Evolutionary conservation across 2,113 vertebrate species (phyloP), one percentile per base, ranked within the genome.

Genomic region (Cyphomyrus discorhynchus): DNA sequence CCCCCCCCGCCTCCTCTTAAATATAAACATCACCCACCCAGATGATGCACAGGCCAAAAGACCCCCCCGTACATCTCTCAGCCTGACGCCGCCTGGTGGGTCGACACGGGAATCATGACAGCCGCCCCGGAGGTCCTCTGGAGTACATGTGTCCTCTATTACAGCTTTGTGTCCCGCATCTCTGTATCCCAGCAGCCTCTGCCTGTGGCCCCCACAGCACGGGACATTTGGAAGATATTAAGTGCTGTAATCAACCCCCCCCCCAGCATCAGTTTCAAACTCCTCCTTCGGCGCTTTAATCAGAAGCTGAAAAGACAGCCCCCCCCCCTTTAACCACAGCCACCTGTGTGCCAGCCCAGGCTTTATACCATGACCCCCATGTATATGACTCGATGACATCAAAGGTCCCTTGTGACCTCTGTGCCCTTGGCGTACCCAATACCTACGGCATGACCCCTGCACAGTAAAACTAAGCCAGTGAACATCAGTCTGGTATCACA

Each of bases 181-280:
- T 83, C 70, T 31, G 86, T 86, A 27, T 88, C 87, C 85, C 90
- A 88, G 50, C 31, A 9, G 80, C 46, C 89, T 85, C 53, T 6
- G 56, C 21, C 56, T 58, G 85, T 77, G 70, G 70, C 70, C 66
- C 27, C 66, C 66, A 31, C 3, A 31, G 82, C 15, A 27, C 27
- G 4, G 31, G 17, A 11, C 91, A 91, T 91, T 91, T 91, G 91
- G 90, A 91, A 91, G 84, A 56, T 87, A 91, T 92, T 90, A 90
- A 82, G 89, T 27, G 80, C 50, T 82, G 52, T 83, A 66, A 88
- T 88, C 49, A 46, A 56, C 52, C 52, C 56, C 17, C 50, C 53
- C 84, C 53, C 45, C 62, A 66, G 84, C 56, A 31, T 21, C 46
- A 17, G 10, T 62, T 62, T 46, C 82, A 46, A 56, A 42, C 9